Evolutionary conservation across 2,797 vertebrate genomes (phyloP), one percentile per base, ranked within the genome.

Genomic region (Karalla daura): DNA sequence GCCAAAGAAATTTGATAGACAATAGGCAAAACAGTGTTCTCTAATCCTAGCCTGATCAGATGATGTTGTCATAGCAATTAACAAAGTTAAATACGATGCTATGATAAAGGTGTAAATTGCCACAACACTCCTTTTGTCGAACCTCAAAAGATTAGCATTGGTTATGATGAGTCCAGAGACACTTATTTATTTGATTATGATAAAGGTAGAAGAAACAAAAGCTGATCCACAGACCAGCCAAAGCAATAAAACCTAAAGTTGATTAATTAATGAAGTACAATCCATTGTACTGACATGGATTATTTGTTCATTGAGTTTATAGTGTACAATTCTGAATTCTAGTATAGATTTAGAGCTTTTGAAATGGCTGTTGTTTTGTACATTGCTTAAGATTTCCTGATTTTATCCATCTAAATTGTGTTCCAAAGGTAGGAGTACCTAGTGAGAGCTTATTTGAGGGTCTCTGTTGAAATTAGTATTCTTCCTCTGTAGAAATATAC

Each of bases 81-180:
- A n/a, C n/a, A 77, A 81, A 81, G 85, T 92, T 90, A 93, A 92
- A 79, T 90, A 92, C 84, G 86, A 76, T 67, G 36, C 81, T 20
- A 69, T 80, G 65, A 82, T 78, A 81, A 87, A 84, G 68, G 89
- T 86, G 84, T 71, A 89, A 91, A 90, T 75, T 73, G 77, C 86
- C 81, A 93, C 92, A 90, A 93, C 93, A 93, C 87, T 92, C 68
- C 85, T 84, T 86, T 80, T 73, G 84, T 87, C 84, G 86, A 67
- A 86, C 88, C 86, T 90, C 77, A 71, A 92, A 92, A 93, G 88
- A 91, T 92, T 88, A 89, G 84, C 77, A 89, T 86, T 87, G 87
- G 80, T 85, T 77, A 84, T 84, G 81, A 92, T 85, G 87, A 88
- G 81, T 70, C 68, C 83, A 72, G 58, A 90, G 85, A 90, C 76